These are phyloP conservation scores for Agonopterix subpropinquella DNA, from an alignment of 2,888 invertebrate genomes.

Conservation along the genomic window DNA sequence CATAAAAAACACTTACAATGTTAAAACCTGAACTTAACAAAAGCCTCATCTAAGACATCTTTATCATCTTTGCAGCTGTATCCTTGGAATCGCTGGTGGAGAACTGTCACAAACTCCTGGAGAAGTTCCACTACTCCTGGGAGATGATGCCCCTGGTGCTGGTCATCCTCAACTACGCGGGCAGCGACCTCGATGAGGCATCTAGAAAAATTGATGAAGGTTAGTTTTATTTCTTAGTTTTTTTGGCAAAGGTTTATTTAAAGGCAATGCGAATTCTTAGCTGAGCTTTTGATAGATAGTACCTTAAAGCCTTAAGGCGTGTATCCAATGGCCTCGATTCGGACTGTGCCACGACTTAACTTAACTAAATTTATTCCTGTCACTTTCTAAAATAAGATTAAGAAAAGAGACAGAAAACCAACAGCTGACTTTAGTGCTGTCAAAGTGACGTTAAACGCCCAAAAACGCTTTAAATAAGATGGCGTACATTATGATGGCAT, in stretches of 20 bases:
- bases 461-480: too few species aligned
- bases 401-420: too few species aligned
- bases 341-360: too few species aligned
- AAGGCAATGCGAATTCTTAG: neutral
- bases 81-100: conserved; percentile 77
- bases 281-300: too few species aligned
- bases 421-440: too few species aligned
- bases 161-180: conserved; percentile 85
- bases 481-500: too few species aligned
- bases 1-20: too few species aligned
- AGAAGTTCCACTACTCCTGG: conserved; percentile 86
- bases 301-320: too few species aligned
- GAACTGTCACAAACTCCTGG: conserved; percentile 83
- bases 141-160: conserved; percentile 88
- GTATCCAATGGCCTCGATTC: too few species aligned
- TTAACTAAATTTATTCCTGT: too few species aligned
- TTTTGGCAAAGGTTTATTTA: neutral
- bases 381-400: too few species aligned
- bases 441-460: too few species aligned
- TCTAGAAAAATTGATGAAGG: conserved; percentile 86
- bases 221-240: conserved; percentile 31
- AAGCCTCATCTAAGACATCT: neutral
- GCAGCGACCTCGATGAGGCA: conserved; percentile 84
- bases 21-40: neutral
- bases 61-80: conserved; percentile 46